Conservation (phyloP, 2,888 invertebrate species). For the Molanna angustata region DNA sequence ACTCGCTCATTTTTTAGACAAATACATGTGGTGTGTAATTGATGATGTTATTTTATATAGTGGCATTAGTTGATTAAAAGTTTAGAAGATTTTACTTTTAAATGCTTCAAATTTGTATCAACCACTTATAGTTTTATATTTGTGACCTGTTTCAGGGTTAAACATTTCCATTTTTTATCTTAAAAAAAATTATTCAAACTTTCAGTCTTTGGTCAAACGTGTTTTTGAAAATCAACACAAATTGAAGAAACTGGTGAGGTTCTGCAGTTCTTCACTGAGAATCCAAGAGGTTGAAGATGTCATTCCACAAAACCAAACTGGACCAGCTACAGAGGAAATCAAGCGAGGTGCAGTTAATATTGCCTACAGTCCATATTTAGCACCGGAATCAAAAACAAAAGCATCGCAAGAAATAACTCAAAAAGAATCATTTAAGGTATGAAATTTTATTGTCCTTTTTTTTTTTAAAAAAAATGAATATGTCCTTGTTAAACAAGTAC, state of each 20-base stretch:
- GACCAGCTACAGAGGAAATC: constrained; percentile 37
- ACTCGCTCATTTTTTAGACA: too few relatives aligned
- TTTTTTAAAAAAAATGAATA: constrained; percentile 2
- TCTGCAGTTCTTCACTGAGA: constrained; percentile 56
- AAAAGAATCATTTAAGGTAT: constrained; percentile 59
- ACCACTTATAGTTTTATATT: too few relatives aligned
- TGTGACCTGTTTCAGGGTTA: too few relatives aligned
- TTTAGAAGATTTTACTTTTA: too few relatives aligned
- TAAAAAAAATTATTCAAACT: constrained; percentile 7
- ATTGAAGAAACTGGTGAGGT: constrained; percentile 57
- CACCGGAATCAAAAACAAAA: constrained; percentile 39
- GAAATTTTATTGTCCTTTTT: background rate
- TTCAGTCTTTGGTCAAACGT: constrained; percentile 60
- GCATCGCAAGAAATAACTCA: constrained; percentile 43
- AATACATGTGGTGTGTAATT: too few relatives aligned
- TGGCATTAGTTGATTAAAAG: too few relatives aligned
- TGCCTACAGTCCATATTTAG: constrained; percentile 39
- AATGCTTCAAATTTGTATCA: too few relatives aligned
- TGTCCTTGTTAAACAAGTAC: too few relatives aligned
- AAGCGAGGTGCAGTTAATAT: constrained; percentile 38
- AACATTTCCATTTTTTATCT: background rate
- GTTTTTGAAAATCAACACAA: constrained; percentile 72
- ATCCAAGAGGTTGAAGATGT: constrained; percentile 53
- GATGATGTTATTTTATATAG: too few relatives aligned
- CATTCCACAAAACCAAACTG: constrained; percentile 29